These are phyloP conservation scores for Gryllus longicercus DNA, from an alignment of 2,888 invertebrate genomes.

Conservation along the genomic window DNA sequence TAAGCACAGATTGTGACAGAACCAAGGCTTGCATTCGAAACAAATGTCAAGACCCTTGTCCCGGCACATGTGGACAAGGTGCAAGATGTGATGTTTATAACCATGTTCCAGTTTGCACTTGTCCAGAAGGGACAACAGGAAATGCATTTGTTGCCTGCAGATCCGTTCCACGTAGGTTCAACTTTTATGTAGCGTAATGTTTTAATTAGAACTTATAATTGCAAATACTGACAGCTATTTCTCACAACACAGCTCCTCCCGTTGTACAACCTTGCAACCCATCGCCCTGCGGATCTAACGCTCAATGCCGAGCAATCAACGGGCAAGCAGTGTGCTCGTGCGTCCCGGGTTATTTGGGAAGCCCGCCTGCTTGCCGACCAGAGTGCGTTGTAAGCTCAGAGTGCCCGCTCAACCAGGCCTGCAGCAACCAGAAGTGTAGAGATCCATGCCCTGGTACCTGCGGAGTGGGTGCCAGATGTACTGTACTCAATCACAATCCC, in stretches of 20 bases:
- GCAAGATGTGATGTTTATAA: slow-evolving; percentile 47
- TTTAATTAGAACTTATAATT: too few species aligned
- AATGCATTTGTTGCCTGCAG: slow-evolving; percentile 67
- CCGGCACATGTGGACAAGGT: slow-evolving; percentile 63
- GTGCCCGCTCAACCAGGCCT: slow-evolving; percentile 55
- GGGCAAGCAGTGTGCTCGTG: slow-evolving; percentile 51
- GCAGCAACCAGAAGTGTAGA: slow-evolving; percentile 63
- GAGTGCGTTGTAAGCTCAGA: slow-evolving; percentile 50
- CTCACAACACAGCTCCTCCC: slow-evolving; percentile 35
- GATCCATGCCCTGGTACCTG: slow-evolving; percentile 60
- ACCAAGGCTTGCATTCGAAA: slow-evolving; percentile 55
- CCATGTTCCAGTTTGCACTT: slow-evolving; percentile 43
- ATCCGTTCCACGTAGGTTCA: slow-evolving; percentile 54
- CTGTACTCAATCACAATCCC: slow-evolving; percentile 64
- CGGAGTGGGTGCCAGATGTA: slow-evolving; percentile 57
- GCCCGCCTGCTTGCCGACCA: slow-evolving; percentile 50
- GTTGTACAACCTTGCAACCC: slow-evolving; percentile 46
- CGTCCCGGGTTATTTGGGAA: slow-evolving; percentile 47
- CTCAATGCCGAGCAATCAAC: slow-evolving; percentile 50
- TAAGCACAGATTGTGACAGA: slow-evolving; percentile 56
- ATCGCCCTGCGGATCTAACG: slow-evolving; percentile 52
- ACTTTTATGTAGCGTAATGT: not conserved
- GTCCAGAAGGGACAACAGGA: slow-evolving; percentile 55
- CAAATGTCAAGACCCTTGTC: slow-evolving; percentile 58
- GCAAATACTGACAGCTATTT: not conserved